Evolutionary conservation across 2,888 invertebrate genomes (phyloP).

Genomic region (Apodemia duryi): DNA sequence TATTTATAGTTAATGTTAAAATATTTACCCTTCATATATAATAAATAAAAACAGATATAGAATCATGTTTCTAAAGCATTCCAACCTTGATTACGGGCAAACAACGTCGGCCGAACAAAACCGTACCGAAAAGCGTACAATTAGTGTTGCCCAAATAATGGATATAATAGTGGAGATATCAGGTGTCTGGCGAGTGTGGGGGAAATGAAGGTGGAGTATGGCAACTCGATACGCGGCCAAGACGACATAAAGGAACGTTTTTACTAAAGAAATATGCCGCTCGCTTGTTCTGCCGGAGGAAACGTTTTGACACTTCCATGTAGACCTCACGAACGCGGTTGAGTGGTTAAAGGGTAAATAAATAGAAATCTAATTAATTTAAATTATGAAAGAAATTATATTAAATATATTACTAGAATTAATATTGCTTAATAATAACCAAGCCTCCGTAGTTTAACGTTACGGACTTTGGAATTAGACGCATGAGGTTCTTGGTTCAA

Average conservation of each 20-base stretch:
- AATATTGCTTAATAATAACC: neutral
- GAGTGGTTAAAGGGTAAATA: neutral
- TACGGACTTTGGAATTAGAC: no score
- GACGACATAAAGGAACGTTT: constrained; percentile 2
- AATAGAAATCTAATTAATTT: neutral
- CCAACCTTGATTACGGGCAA: constrained; percentile 14
- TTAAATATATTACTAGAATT: neutral
- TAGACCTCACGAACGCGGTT: neutral
- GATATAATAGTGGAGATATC: constrained; percentile 37
- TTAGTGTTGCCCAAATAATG: constrained; percentile 40
- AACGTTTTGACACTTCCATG: neutral
- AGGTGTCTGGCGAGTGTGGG: constrained; percentile 30
- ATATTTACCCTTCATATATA: neutral
- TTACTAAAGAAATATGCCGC: constrained; percentile 4
- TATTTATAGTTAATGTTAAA: neutral
- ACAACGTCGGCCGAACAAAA: constrained; percentile 21
- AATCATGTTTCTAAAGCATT: neutral
- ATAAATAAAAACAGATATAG: constrained; percentile 1
- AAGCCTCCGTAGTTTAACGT: neutral
- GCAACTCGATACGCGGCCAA: constrained; percentile 26
- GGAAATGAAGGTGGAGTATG: constrained; percentile 25
- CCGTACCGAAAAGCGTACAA: constrained; percentile 33
- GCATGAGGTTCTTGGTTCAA: no score
- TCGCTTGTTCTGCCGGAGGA: neutral
- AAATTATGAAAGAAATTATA: neutral